Evolutionary conservation across 2,888 invertebrate genomes (phyloP), one percentile per base, ranked within the genome.

Genomic region (Rhorus exstirpatorius): DNA sequence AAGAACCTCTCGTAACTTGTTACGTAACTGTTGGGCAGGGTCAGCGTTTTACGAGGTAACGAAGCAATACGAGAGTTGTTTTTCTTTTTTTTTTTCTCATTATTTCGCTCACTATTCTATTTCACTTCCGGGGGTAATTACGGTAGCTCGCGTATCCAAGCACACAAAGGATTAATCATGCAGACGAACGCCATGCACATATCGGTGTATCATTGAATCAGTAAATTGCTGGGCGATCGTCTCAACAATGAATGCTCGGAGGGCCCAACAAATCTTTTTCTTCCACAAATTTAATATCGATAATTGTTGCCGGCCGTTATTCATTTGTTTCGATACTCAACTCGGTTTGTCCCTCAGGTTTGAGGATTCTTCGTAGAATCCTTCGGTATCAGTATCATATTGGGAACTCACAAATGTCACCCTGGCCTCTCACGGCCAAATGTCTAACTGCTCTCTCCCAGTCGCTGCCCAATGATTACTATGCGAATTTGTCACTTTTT

Each of bases 1-100:
- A 31, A 31, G 10, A 38, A 10, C 0, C 38, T 4, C 41, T 14
- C 41, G 53, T 67, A 35, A 21, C 41, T 38, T 24, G 24, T 79
- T 68, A 68, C 61, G 60, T 71, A 74, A 74, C 53, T 35, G 67
- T 68, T 61, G 53, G 61, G 60, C 26, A 61, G 60, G 74, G 74
- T 80, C 79, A 80, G 68, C 31, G 44, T 61, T 68, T 63, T 55
- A 68, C 53, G 68, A 53, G 74, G 44, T 74, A 80, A 75, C 67
- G 44, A 80, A 63, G 74, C 72, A 53, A 61, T 74, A 75, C 51
- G 44, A 68, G 74, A 44, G 35, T 51, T 74, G 21, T 49, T 14
- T 19, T 60, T 38, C 19, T 38, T 38, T 35, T 58, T 31, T 63
- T 63, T 53, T 58, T 58, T 72, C 24, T 78, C 26, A 38, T 60